Percentiles rank a stretch among this genome's conserved stretches.
phyloP scores from a whole-genome alignment of 1,140 invertebrate species.

The Diplogasteroides magnus region DNA sequence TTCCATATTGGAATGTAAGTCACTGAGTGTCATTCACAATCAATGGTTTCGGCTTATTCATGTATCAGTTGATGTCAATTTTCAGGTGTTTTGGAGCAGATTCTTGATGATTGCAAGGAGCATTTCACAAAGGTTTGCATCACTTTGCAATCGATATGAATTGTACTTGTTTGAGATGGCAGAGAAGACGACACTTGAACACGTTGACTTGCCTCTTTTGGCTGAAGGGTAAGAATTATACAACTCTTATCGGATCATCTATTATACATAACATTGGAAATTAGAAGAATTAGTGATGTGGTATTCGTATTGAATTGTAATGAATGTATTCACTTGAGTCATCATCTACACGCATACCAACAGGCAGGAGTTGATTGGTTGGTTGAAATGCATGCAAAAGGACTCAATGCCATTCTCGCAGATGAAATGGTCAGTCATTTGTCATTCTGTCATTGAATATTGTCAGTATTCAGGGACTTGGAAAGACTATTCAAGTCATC shows the following conservation, averaged over 20 bases:
- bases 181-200: not conserved
- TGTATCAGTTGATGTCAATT: too few species aligned
- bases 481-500: conserved; percentile 50
- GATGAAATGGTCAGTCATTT: conserved; percentile 70
- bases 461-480: conserved; percentile 34
- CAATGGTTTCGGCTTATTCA: not conserved
- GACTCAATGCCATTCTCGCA: conserved; percentile 86
- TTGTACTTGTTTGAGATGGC: conserved; percentile 1
- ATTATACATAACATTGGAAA: too few species aligned
- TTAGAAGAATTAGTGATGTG: not conserved
- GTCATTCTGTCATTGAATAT: conserved; percentile 9
- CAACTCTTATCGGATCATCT: too few species aligned
- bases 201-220: conserved; percentile 5
- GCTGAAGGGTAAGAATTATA: not conserved
- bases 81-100: conserved; percentile 33
- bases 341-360: conserved; percentile 74
- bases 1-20: conserved; percentile 26
- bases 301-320: not conserved
- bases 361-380: conserved; percentile 90
- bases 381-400: conserved; percentile 76
- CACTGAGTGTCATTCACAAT: conserved; percentile 17
- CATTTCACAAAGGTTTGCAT: conserved; percentile 31
- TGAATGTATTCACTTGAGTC: not conserved
- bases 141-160: conserved; percentile 2
- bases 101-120: conserved; percentile 41